phyloP scores from a whole-genome alignment of 2,797 vertebrate genomes.

The Botia kubotai region DNA sequence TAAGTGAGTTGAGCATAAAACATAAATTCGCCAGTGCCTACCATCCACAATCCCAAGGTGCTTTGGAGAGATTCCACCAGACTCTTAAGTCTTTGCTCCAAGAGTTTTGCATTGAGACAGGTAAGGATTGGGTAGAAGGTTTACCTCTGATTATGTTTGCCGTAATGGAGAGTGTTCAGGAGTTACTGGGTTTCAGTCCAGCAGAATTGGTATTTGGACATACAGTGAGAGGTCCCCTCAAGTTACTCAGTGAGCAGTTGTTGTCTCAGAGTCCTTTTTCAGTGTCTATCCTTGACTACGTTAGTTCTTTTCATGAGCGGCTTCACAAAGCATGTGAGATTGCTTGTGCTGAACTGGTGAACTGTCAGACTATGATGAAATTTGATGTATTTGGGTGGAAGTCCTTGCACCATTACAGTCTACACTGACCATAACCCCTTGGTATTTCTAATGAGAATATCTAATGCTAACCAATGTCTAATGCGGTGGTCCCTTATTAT shows the following conservation, averaged over 20 bases:
- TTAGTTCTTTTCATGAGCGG: neutral
- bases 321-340: slow-evolving; percentile 5
- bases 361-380: neutral
- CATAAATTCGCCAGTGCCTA: neutral
- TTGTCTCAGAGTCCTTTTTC: neutral
- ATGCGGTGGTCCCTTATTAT: too few species aligned
- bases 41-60: neutral
- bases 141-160: neutral
- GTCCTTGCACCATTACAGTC: too few species aligned
- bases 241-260: slow-evolving; percentile 24
- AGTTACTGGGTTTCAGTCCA: slow-evolving; percentile 18
- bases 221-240: slow-evolving; percentile 3
- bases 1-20: neutral
- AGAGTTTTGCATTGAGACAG: too few species aligned
- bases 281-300: slow-evolving; percentile 26
- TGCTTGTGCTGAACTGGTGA: neutral
- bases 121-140: neutral
- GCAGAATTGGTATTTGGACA: slow-evolving; percentile 25
- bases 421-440: too few species aligned
- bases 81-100: too few species aligned
- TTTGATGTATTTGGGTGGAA: too few species aligned
- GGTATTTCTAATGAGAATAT: too few species aligned
- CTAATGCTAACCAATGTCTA: too few species aligned
- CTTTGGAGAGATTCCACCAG: too few species aligned
- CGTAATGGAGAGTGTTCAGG: neutral